Conservation (phyloP, 2,113 vertebrate genomes). For the Tangachromis dhanisi region DNA sequence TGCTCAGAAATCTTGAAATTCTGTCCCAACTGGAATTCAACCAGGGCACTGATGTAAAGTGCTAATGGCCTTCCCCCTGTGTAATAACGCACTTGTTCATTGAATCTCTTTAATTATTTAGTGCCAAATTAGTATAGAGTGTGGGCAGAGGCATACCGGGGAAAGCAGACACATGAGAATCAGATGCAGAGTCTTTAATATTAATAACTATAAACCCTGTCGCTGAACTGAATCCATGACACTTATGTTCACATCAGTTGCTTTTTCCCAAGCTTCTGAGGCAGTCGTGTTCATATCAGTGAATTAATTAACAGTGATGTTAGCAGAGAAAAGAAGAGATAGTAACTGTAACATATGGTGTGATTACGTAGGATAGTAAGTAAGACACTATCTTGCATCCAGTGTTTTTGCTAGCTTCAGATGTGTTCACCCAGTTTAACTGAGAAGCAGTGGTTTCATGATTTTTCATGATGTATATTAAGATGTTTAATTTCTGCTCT, state of each 20-base stretch:
- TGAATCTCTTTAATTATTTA: slow-evolving; percentile 49
- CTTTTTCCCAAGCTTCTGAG: neutral
- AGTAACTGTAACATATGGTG: neutral
- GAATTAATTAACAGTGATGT: neutral
- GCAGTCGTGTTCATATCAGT: neutral
- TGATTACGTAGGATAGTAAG: neutral
- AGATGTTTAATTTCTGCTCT: neutral
- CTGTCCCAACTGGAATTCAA: slow-evolving; percentile 1
- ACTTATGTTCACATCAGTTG: neutral
- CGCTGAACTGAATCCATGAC: slow-evolving; percentile 1
- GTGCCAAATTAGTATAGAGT: slow-evolving; percentile 16
- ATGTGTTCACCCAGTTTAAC: neutral
- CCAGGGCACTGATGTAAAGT: slow-evolving; percentile 14
- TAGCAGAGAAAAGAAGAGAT: neutral
- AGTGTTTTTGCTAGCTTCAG: neutral
- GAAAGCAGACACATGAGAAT: neutral
- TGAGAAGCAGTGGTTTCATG: neutral
- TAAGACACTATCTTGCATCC: neutral
- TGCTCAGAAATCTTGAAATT: slow-evolving; percentile 1
- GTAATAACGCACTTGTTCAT: slow-evolving; percentile 17
- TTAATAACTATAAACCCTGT: slow-evolving; percentile 33
- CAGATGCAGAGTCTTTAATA: slow-evolving; percentile 30
- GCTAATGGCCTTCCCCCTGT: slow-evolving; percentile 29
- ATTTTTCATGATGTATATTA: neutral
- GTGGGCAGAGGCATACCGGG: neutral